Evolutionary conservation across 2,888 invertebrate genomes (phyloP), one percentile per base, ranked within the genome.

Genomic region (Mythimna ferrago): DNA sequence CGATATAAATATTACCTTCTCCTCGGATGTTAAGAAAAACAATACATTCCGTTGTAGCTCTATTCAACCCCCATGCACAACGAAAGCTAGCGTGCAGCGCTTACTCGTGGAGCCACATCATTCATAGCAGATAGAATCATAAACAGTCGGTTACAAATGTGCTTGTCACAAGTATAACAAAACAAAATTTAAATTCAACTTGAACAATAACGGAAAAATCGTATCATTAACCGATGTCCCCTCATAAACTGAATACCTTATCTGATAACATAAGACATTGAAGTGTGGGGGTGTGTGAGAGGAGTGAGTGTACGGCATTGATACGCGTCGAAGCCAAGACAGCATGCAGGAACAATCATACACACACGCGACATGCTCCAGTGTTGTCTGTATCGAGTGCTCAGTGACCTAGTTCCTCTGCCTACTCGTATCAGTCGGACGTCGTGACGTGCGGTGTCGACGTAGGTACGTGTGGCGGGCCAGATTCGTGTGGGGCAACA

Each of bases 41-140:
- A 92, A 92, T 88, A 93, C 95, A 96, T 96, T 95, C 95, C 94
- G 92, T 92, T 92, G 94, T 93, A 93, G 93, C 92, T 88, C 95
- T 95, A 96, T 89, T 93, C 91, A 95, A 95, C 90, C 94, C 95
- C 96, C 96, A 96, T 96, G 96, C 96, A 96, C 94, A 96, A 96
- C 93, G 93, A 95, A 96, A 96, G 96, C 96, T 94, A 95, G 95
- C 96, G 96, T 96, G 96, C 96, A 96, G 95, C 94, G 92, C 87
- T 92, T 92, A 94, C 92, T 93, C 92, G 94, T 92, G 92, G 93
- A 93, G 94, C 92, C 94, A 94, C 92, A 92, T 93, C 92, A 92
- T 95, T 93, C 92, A 92, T 90, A 92, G 93, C 92, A 89, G 90
- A 91, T 89, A 90, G 88, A 86, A 87, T 87, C 72, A 80, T 85